Percentiles rank a stretch among this genome's conserved stretches.
phyloP scores from a whole-genome alignment of 2,888 invertebrate species.

The Rhogogaster chlorosoma region DNA sequence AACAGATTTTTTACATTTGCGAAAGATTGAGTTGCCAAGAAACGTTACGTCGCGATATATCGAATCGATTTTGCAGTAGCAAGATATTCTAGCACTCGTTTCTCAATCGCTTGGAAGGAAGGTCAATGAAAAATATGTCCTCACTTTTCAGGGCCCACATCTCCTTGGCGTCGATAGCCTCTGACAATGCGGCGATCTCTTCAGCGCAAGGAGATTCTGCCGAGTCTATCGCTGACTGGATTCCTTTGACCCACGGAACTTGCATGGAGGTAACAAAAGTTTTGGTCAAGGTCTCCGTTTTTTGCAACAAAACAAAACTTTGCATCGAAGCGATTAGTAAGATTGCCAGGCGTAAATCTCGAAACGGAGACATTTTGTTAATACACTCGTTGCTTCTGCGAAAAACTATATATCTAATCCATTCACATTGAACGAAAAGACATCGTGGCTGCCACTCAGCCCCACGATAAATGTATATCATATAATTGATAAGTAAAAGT shows the following conservation, averaged over 20 bases:
- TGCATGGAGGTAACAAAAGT: not conserved
- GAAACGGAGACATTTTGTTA: not conserved
- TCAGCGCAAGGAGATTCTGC: not conserved
- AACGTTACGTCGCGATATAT: not conserved
- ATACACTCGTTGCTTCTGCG: no score
- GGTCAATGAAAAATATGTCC: no score
- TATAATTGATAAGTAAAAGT: no score
- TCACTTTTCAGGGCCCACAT: not conserved
- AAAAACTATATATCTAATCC: no score
- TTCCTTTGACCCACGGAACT: not conserved
- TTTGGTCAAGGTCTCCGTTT: not conserved
- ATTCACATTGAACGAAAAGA: no score
- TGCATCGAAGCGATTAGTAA: not conserved
- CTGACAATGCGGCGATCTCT: not conserved
- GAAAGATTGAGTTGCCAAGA: not conserved
- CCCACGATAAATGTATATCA: no score
- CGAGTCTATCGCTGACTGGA: no score
- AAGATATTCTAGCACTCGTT: no score
- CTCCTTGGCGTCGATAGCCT: not conserved
- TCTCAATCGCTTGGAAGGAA: no score
- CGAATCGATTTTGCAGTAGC: no score
- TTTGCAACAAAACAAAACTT: not conserved
- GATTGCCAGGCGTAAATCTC: not conserved
- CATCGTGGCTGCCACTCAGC: no score
- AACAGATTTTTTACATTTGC: no score